Evolutionary conservation across 2,113 vertebrate species (phyloP).

Genomic region (Archocentrus centrarchus): DNA sequence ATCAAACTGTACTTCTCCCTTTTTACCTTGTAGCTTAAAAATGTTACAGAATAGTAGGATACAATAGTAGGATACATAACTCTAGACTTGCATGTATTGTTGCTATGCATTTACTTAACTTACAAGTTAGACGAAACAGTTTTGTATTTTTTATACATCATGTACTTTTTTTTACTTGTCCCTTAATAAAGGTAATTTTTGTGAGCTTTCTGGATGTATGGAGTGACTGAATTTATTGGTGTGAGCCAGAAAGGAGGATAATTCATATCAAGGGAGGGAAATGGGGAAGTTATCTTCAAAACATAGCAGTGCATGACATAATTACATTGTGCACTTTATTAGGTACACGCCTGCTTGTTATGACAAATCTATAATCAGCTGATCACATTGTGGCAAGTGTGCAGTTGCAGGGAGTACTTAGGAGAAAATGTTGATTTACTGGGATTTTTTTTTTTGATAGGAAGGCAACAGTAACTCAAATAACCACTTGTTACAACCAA

Average conservation of each 20-base stretch:
- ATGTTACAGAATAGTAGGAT: slow-evolving; percentile 59
- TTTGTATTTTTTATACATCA: slow-evolving; percentile 82
- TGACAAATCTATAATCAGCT: not conserved
- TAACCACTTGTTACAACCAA: not conserved
- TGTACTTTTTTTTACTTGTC: slow-evolving; percentile 80
- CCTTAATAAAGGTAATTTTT: slow-evolving; percentile 80
- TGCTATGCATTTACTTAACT: slow-evolving; percentile 79
- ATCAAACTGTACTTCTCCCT: slow-evolving; percentile 66
- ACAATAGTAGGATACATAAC: slow-evolving; percentile 62
- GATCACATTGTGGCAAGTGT: no score
- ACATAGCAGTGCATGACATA: not conserved
- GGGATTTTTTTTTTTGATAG: not conserved
- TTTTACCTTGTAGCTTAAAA: slow-evolving; percentile 69
- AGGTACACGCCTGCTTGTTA: not conserved
- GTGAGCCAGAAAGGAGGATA: not conserved
- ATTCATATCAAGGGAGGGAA: not conserved
- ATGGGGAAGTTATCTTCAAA: not conserved
- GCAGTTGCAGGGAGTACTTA: no score
- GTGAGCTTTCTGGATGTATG: slow-evolving; percentile 66
- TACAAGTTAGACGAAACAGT: slow-evolving; percentile 74
- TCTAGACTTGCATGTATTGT: slow-evolving; percentile 80
- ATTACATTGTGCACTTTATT: not conserved
- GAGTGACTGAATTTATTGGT: slow-evolving; percentile 10
- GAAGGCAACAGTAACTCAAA: not conserved
- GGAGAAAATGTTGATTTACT: not conserved